phyloP scores from a whole-genome alignment of 30 jellyfish, hydroid and myxozoan genomes.

The Cassiopea andromeda region DNA sequence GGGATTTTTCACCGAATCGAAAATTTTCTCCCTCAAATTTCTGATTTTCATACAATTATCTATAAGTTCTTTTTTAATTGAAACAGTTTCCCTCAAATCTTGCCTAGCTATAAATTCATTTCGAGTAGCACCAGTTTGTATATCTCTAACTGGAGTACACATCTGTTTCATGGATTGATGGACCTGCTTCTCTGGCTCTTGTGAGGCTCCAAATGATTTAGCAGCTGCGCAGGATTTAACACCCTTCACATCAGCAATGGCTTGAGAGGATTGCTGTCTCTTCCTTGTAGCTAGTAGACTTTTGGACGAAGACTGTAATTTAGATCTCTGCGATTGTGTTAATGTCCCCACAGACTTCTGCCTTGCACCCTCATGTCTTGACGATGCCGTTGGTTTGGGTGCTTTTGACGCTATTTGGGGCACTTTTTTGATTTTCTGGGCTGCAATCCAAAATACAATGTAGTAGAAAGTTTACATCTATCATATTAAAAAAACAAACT shows the following conservation, averaged over 20 bases:
- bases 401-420: neutral
- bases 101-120: neutral
- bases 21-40: neutral
- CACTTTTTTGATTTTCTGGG: neutral
- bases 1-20: neutral
- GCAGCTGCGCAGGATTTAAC: neutral
- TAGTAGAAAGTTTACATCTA: neutral
- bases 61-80: neutral
- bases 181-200: neutral
- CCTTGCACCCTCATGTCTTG: neutral
- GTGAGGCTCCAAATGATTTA: neutral
- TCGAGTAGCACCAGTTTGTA: neutral
- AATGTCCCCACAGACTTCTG: neutral
- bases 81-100: neutral
- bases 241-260: neutral
- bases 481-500: no score
- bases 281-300: neutral
- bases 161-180: neutral
- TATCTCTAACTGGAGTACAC: neutral
- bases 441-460: neutral
- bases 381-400: neutral
- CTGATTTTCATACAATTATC: constrained; percentile 10
- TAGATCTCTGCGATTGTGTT: neutral
- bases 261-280: neutral
- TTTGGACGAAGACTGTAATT: neutral